Base-by-base conservation (phyloP, 2,888 invertebrate genomes). In the Diaphora mendica region DNA sequence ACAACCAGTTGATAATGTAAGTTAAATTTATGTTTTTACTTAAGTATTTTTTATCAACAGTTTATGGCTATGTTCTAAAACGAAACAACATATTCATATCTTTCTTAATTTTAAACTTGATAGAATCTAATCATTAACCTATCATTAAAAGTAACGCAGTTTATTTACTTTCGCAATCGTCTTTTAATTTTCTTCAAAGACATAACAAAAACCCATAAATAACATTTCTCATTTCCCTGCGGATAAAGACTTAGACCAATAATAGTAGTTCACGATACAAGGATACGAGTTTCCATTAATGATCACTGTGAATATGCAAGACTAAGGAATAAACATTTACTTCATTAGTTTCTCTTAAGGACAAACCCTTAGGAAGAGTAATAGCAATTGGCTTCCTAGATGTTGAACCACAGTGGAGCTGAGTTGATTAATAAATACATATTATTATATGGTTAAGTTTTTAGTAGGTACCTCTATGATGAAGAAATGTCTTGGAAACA, bases 201-300 rank as follows among this genome's bases (percentile, higher is more conserved):
- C n/a, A 13, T 62, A 15, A 62, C 44, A 77, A 81, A 83, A 78
- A 76, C 33, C 11, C 48, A 55, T 74, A 39, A 59, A 75, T 73
- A 78, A 73, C 70, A 79, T 76, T 81, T 75, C 68, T 77, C 74
- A 83, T 81, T 77, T 83, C 74, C 79, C 9, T 67, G 59, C 73
- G 79, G 71, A 77, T 79, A 73, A 51, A 68, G 48, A 67, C 64
- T 26, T 26, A 71, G 68, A 75, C 75, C 74, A 82, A 68, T 85
- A 74, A 75, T 73, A 33, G 69, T 73, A 70, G 71, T 59, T 77
- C 74, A 77, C 75, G 72, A 67, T 48, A 64, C 74, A 84, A 82
- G 84, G 80, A 82, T 85, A 81, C 78, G 68, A 70, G 71, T 72
- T 77, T 79, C 71, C 78, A 79, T 81, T 85, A 77, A 77, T 70